A percentile compares a stretch with the other conserved stretches of the same genome.
Evolutionary conservation across 2,888 invertebrate genomes (phyloP).

Genomic region (Drosophila hamatofila): DNA sequence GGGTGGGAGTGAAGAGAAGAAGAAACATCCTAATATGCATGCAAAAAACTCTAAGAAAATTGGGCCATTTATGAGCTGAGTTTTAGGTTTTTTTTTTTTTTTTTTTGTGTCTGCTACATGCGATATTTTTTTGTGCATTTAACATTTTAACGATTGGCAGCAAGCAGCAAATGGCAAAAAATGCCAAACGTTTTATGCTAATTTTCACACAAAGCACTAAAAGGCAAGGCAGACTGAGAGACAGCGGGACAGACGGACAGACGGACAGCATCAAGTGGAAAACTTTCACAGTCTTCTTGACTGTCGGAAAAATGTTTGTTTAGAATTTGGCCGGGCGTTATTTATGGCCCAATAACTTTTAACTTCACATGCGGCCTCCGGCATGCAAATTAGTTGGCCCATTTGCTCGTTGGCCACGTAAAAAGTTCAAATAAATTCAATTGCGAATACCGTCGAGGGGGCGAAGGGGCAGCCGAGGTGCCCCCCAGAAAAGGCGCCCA

Average conservation of each 20-base stretch:
- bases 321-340: conserved; percentile 76
- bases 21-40: conserved; percentile 26
- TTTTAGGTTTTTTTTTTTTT: conserved; percentile 33
- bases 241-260: not conserved
- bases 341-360: conserved; percentile 81
- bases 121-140: conserved; percentile 60
- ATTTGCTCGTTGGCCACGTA: conserved; percentile 41
- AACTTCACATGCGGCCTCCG: conserved; percentile 75
- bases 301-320: conserved; percentile 72
- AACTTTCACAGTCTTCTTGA: conserved; percentile 65
- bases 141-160: conserved; percentile 69
- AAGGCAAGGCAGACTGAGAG: conserved; percentile 6
- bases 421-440: conserved; percentile 52
- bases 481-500: not conserved
- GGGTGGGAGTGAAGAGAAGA: not conserved
- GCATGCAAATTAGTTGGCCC: conserved; percentile 71
- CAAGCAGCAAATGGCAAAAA: conserved; percentile 68
- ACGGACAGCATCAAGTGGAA: conserved; percentile 60
- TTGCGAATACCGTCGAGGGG: conserved; percentile 8
- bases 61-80: conserved; percentile 70
- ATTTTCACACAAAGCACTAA: conserved; percentile 56
- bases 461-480: not conserved
- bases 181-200: conserved; percentile 71
- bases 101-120: conserved; percentile 33
- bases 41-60: conserved; percentile 56